These are phyloP conservation scores for Watsonalla cultraria DNA, from an alignment of 2,888 invertebrate species.

Conservation along the genomic window DNA sequence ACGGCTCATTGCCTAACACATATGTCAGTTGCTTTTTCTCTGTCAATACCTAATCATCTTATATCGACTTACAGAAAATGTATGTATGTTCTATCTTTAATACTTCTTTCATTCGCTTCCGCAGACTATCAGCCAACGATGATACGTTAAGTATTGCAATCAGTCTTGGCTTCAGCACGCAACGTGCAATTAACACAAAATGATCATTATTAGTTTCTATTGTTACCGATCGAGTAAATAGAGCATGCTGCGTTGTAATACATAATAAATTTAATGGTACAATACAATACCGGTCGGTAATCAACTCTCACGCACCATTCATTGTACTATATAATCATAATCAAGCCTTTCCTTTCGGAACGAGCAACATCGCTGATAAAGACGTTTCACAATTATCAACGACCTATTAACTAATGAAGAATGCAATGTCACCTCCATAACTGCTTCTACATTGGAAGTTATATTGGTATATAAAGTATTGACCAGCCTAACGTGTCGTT, in stretches of 20 bases:
- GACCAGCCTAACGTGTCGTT: background rate
- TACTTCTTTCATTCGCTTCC: conserved; percentile 42
- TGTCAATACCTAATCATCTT: too few species aligned
- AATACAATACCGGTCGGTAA: conserved; percentile 46
- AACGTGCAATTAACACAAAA: conserved; percentile 63
- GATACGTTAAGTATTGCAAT: conserved; percentile 51
- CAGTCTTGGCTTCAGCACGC: conserved; percentile 49
- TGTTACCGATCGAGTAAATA: conserved; percentile 66
- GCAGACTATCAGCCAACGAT: conserved; percentile 47
- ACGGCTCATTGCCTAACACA: too few species aligned
- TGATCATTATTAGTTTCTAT: conserved; percentile 70
- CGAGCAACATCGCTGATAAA: conserved; percentile 45
- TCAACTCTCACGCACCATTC: conserved; percentile 60
- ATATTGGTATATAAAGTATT: conserved; percentile 18
- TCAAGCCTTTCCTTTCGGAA: conserved; percentile 62
- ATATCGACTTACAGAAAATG: too few species aligned
- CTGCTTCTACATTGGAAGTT: conserved; percentile 11
- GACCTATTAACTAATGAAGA: conserved; percentile 15
- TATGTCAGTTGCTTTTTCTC: too few species aligned
- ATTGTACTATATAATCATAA: conserved; percentile 66
- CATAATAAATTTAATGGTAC: conserved; percentile 56
- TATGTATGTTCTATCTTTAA: conserved; percentile 2
- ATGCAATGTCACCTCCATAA: conserved; percentile 14
- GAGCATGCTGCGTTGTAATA: conserved; percentile 65
- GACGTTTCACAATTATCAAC: conserved; percentile 50